A percentile compares a stretch with the other conserved stretches of the same genome.
Conservation (phyloP, 1,140 invertebrate genomes). For the Limonius californicus region DNA sequence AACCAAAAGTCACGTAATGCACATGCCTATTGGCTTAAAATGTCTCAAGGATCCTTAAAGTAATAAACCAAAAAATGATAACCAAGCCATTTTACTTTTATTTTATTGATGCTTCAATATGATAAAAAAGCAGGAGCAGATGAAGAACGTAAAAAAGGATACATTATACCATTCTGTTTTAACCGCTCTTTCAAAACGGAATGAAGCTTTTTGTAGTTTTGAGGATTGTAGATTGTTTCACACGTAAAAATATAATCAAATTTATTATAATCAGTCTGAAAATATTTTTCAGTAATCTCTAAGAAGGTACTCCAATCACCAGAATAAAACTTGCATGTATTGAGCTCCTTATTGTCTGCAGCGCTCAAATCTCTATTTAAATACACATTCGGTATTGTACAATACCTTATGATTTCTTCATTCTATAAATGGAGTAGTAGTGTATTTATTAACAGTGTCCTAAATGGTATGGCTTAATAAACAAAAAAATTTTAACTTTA, state of each 20-base stretch:
- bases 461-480: too few relatives aligned
- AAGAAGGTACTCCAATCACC: slow-evolving; percentile 76
- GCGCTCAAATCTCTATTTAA: slow-evolving; percentile 53
- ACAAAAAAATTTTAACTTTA: too few relatives aligned
- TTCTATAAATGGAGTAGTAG: slow-evolving; percentile 63
- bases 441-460: too few relatives aligned
- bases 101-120: too few relatives aligned
- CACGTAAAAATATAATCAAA: slow-evolving; percentile 84
- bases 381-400: slow-evolving; percentile 76
- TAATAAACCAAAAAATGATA: too few relatives aligned
- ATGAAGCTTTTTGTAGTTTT: slow-evolving; percentile 73
- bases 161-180: slow-evolving; percentile 61
- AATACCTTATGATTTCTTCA: slow-evolving; percentile 64
- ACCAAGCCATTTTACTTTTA: too few relatives aligned
- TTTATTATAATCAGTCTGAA: slow-evolving; percentile 46
- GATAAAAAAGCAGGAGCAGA: neutral
- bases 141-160: slow-evolving; percentile 45
- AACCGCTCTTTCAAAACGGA: slow-evolving; percentile 64
- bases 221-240: slow-evolving; percentile 86
- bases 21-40: neutral
- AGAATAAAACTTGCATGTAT: slow-evolving; percentile 63
- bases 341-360: slow-evolving; percentile 46
- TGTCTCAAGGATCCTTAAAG: neutral
- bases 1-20: too few relatives aligned
- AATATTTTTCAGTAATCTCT: slow-evolving; percentile 43